Evolutionary conservation across 2,888 invertebrate genomes (phyloP).

Genomic region (Ophion costatus): DNA sequence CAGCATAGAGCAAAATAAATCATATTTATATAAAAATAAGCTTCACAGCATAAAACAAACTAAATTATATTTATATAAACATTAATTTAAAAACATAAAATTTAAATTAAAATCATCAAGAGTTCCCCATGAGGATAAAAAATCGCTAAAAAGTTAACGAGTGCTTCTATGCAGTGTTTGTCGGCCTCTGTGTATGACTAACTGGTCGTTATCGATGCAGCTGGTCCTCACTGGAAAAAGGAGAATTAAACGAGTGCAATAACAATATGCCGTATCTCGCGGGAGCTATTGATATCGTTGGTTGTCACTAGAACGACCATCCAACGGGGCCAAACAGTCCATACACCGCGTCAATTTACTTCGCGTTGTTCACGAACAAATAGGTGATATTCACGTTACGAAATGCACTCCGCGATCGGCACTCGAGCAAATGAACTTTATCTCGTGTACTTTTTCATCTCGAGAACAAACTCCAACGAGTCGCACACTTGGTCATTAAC

Average conservation of each 20-base stretch:
- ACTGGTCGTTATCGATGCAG: slow-evolving; percentile 47
- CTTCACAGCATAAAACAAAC: too few relatives aligned
- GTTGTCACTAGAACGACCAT: slow-evolving; percentile 34
- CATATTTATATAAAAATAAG: too few relatives aligned
- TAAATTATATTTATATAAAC: too few relatives aligned
- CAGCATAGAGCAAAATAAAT: too few relatives aligned
- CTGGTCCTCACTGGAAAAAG: slow-evolving; percentile 33
- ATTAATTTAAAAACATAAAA: too few relatives aligned
- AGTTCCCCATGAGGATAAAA: neutral
- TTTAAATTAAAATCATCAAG: too few relatives aligned
- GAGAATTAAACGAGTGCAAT: slow-evolving; percentile 46
- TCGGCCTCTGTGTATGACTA: slow-evolving; percentile 30
- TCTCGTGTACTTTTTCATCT: slow-evolving; percentile 38
- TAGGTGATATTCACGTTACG: slow-evolving; percentile 33
- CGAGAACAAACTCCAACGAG: slow-evolving; percentile 55
- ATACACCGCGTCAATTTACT: neutral
- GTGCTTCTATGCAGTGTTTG: slow-evolving; percentile 13
- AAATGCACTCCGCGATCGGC: slow-evolving; percentile 1
- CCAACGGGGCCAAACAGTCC: slow-evolving; percentile 26
- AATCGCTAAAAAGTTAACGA: neutral
- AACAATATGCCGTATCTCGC: slow-evolving; percentile 34
- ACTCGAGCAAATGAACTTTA: slow-evolving; percentile 19
- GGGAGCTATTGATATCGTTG: slow-evolving; percentile 38
- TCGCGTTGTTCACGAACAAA: slow-evolving; percentile 1
- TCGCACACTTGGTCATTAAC: slow-evolving; percentile 50